Evolutionary conservation across 2,113 vertebrate species (phyloP), one percentile per base, ranked within the genome.

Genomic region (Sinocyclocheilus rhinocerous): DNA sequence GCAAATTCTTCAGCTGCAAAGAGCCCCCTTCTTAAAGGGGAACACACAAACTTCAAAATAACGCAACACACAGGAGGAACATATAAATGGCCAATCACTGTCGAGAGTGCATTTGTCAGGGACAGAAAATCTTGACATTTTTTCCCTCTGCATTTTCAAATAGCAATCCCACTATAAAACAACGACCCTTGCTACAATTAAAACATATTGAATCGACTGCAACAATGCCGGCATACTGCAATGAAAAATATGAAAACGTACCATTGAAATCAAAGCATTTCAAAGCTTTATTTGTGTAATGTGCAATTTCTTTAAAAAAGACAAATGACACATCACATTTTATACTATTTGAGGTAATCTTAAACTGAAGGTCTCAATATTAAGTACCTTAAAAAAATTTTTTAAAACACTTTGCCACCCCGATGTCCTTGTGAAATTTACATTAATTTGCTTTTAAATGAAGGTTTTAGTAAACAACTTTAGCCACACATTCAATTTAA

Each of bases 1-100:
- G 87, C 89, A 87, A 90, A 91, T 91, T 91, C 91, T 91, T 90
- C 85, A 82, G 87, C 87, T 87, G 55, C 88, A 70, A 84, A 89
- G 84, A 87, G 81, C 73, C 72, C 70, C 79, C 76, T 29, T 85
- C 91, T 91, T 91, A 91, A 91, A 91, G 91, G 89, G 88, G 87
- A 87, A 90, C 86, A 72, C 39, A 81, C 87, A 84, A 77, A 84
- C 84, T 76, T 63, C 80, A 83, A 83, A 73, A 87, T 85, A 84
- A 83, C 77, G 55, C 84, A 84, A 52, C 76, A 83, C 76, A 61
- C 45, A 86, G 81, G 80, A 69, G 84, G 85, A 84, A 67, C n/a
- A 16, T 15, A 84, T 39, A 86, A 83, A 88, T 50, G 50, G 65
- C 78, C 75, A 81, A 85, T 76, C 84, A 76, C 59, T 63, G 65